Evolutionary conservation across 2,113 vertebrate species (phyloP).

Genomic region (Oryzias woworae): DNA sequence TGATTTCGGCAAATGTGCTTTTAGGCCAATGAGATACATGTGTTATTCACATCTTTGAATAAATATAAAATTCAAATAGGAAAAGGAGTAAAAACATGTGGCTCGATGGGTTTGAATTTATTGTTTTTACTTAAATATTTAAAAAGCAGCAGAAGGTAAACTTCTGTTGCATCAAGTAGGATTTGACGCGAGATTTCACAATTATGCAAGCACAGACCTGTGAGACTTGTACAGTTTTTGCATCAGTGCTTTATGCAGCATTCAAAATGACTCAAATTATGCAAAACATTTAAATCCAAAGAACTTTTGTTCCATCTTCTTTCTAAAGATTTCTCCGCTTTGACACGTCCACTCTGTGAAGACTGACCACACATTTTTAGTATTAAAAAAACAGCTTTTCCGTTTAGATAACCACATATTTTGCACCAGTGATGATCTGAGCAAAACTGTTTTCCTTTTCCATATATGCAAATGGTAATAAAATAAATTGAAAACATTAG

Average conservation of each 20-base stretch:
- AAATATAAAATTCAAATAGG: background rate
- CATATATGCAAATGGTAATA: too few relatives aligned
- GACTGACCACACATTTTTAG: slow-evolving; percentile 7
- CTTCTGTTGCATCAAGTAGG: slow-evolving; percentile 12
- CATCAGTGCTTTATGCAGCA: background rate
- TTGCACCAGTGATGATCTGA: too few relatives aligned
- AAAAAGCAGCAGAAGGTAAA: background rate
- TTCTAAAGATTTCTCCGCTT: slow-evolving; percentile 8
- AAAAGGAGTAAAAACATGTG: background rate
- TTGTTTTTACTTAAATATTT: slow-evolving; percentile 3
- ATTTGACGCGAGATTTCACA: background rate
- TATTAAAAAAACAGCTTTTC: background rate
- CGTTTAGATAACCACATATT: too few relatives aligned
- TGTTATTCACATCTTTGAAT: too few relatives aligned
- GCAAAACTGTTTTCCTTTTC: too few relatives aligned
- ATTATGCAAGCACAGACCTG: background rate
- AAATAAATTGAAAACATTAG: too few relatives aligned
- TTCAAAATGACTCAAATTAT: background rate
- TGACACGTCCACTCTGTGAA: slow-evolving; percentile 18
- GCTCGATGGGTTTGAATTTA: background rate
- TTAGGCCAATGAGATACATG: too few relatives aligned
- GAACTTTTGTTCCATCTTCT: background rate
- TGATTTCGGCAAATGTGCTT: too few relatives aligned
- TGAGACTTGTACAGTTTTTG: background rate
- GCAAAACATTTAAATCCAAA: slow-evolving; percentile 3